These are phyloP conservation scores for Seladonia tumulorum DNA, from an alignment of 2,888 invertebrate species.

Conservation along the genomic window DNA sequence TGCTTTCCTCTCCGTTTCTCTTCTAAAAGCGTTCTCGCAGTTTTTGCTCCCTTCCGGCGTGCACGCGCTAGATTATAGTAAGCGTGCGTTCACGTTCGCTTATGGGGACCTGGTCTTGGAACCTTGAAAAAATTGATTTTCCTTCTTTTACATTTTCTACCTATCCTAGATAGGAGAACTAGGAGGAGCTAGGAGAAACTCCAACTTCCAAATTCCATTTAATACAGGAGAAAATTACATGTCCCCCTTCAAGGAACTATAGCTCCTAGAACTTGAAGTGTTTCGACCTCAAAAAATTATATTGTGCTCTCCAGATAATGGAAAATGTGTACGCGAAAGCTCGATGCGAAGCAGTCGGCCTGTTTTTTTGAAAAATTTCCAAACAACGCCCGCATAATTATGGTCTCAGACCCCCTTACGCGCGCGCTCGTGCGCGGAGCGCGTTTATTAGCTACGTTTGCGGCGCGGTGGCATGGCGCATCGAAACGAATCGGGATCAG, in stretches of 20 bases:
- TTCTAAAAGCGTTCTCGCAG: not conserved
- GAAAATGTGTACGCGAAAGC: not conserved
- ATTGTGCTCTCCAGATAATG: not conserved
- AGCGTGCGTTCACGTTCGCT: not conserved
- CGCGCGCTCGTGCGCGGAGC: not conserved
- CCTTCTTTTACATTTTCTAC: not conserved
- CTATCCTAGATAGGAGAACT: too few species aligned
- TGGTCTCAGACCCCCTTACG: not conserved
- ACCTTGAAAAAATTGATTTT: not conserved
- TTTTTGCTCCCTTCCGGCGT: conserved; percentile 11
- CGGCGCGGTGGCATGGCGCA: not conserved
- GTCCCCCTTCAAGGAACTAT: too few species aligned
- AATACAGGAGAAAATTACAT: too few species aligned
- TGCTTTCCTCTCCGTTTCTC: not conserved
- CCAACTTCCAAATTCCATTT: too few species aligned
- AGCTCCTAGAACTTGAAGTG: not conserved
- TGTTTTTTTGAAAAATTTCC: not conserved
- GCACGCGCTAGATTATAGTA: conserved; percentile 21
- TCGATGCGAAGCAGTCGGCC: not conserved
- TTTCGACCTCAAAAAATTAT: not conserved
- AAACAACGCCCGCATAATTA: too few species aligned
- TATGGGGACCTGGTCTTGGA: not conserved
- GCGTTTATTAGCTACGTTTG: conserved; percentile 19
- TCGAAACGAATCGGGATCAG: conserved; percentile 41
- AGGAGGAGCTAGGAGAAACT: too few species aligned